These are phyloP conservation scores for Coccyzus lansbergi DNA, from an alignment of 2,797 vertebrate genomes.

Conservation along the genomic window DNA sequence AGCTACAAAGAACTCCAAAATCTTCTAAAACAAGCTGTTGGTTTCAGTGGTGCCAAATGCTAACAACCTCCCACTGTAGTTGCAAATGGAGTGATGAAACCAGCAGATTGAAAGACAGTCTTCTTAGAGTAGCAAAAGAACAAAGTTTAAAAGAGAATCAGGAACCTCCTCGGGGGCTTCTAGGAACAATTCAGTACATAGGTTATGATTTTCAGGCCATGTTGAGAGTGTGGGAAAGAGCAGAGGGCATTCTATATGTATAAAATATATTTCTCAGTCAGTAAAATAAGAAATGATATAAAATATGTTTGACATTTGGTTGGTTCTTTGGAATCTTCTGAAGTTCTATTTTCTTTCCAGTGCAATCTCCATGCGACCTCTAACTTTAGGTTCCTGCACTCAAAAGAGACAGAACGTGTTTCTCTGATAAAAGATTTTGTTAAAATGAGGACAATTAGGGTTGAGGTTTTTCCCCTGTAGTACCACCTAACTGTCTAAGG, in stretches of 20 bases:
- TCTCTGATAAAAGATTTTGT: neutral
- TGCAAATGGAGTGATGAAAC: neutral
- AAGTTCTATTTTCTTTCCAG: neutral
- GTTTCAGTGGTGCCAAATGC: neutral
- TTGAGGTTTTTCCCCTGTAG: neutral
- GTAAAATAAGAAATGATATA: neutral
- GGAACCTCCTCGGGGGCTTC: neutral
- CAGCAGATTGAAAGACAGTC: neutral
- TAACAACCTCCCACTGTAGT: neutral
- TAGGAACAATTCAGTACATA: neutral
- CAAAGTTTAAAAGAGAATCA: neutral
- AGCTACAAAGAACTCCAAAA: neutral
- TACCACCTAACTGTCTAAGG: neutral
- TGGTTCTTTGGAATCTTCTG: neutral
- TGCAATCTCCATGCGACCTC: neutral
- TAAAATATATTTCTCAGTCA: neutral
- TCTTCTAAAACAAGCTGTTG: neutral
- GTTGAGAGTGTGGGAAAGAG: neutral
- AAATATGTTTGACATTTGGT: neutral
- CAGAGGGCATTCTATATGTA: neutral
- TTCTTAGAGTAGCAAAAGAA: neutral
- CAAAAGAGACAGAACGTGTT: neutral
- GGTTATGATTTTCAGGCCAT: neutral
- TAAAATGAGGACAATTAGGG: neutral
- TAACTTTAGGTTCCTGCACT: neutral